Conservation (phyloP, 2,113 vertebrate genomes). For the Gobio gobio region DNA sequence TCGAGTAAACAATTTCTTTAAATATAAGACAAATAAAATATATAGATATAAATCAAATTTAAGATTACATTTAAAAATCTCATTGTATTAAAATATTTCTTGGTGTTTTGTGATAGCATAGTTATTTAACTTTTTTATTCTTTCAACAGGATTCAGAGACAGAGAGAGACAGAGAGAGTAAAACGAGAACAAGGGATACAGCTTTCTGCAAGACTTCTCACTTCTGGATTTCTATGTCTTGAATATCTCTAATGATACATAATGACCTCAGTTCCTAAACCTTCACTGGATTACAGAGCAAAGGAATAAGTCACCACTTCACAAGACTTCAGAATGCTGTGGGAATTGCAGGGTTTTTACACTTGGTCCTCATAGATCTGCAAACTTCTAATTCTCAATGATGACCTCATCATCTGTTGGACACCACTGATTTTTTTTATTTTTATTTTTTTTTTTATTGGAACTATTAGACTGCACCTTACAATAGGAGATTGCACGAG, state of each 20-base stretch:
- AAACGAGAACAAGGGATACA: neutral
- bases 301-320: neutral
- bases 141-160: neutral
- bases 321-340: conserved; percentile 11
- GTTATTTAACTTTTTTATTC: neutral
- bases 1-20: neutral
- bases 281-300: neutral
- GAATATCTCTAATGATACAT: neutral
- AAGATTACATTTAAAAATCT: neutral
- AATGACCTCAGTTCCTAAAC: conserved; percentile 12
- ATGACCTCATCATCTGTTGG: neutral
- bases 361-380: neutral
- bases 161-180: neutral
- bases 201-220: neutral
- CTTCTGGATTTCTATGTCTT: neutral
- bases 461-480: conserved; percentile 9
- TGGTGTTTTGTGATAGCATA: neutral
- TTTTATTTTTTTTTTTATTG: neutral
- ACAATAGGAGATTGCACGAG: neutral
- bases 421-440: neutral
- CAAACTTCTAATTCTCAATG: neutral
- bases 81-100: neutral
- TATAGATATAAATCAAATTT: neutral
- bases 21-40: neutral
- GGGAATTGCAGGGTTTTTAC: neutral